Evolutionary conservation across 2,888 invertebrate species (phyloP).

Genomic region (Microdon myrmicae): DNA sequence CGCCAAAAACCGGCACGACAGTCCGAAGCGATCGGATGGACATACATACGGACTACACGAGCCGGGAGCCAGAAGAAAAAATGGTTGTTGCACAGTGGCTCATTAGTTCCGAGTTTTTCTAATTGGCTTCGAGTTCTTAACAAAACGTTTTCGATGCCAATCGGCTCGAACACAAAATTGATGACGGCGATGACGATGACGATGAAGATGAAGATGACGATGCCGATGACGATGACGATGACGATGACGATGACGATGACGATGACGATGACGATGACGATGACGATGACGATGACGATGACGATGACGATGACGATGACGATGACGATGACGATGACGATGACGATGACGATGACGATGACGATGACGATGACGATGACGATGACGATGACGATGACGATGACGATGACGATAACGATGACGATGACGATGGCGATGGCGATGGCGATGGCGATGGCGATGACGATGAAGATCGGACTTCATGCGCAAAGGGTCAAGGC

Average conservation of each 20-base stretch:
- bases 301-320: too few relatives aligned
- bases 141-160: conserved; percentile 58
- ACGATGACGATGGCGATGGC: too few relatives aligned
- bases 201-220: conserved; percentile 15
- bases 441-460: too few relatives aligned
- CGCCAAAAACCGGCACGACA: conserved; percentile 40
- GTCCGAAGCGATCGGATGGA: conserved; percentile 12
- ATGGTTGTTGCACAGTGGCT: conserved; percentile 56
- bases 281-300: too few relatives aligned
- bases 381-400: conserved; percentile 6
- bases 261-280: too few relatives aligned
- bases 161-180: conserved; percentile 53
- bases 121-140: conserved; percentile 58
- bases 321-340: conserved; percentile 56
- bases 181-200: conserved; percentile 46
- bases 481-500: too few relatives aligned
- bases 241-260: too few relatives aligned
- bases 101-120: conserved; percentile 59
- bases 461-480: too few relatives aligned
- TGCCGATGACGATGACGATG: conserved; percentile 15
- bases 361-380: conserved; percentile 40
- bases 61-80: conserved; percentile 49
- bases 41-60: conserved; percentile 10
- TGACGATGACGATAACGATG: conserved; percentile 21
- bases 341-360: conserved; percentile 51